Evolutionary conservation across 2,888 invertebrate genomes (phyloP).

Genomic region (Sycophila texana): DNA sequence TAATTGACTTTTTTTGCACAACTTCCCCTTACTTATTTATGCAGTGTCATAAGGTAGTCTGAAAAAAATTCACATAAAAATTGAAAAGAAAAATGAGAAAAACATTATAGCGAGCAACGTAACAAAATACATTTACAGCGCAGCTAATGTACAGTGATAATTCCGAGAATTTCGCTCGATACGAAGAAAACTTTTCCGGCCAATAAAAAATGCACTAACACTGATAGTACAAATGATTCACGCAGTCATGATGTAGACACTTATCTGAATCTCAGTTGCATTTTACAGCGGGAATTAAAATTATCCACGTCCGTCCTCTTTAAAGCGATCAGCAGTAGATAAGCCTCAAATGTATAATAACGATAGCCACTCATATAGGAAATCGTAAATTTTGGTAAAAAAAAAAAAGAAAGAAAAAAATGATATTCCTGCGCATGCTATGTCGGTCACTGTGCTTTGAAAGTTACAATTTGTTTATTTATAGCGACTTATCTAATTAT

Average conservation of each 20-base stretch:
- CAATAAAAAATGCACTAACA: too few species aligned
- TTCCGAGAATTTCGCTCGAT: background rate
- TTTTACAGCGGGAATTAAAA: background rate
- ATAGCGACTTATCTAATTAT: too few species aligned
- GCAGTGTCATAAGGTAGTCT: too few species aligned
- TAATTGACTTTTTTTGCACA: conserved; percentile 47
- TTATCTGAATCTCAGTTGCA: background rate
- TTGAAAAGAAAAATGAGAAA: too few species aligned
- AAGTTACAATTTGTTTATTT: background rate
- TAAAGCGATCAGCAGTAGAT: background rate
- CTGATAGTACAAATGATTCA: background rate
- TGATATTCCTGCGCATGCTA: background rate
- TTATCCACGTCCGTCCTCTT: conserved; percentile 1
- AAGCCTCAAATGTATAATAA: background rate
- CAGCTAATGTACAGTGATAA: too few species aligned
- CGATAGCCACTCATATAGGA: background rate
- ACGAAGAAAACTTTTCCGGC: too few species aligned
- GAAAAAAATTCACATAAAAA: too few species aligned
- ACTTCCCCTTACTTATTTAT: background rate
- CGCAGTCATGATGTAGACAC: background rate
- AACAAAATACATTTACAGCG: too few species aligned
- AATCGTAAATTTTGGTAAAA: conserved; percentile 19
- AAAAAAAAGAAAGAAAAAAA: background rate
- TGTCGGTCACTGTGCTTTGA: background rate
- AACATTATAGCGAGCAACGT: too few species aligned